phyloP scores from a whole-genome alignment of 2,113 vertebrate species.

The Vombatus ursinus region DNA sequence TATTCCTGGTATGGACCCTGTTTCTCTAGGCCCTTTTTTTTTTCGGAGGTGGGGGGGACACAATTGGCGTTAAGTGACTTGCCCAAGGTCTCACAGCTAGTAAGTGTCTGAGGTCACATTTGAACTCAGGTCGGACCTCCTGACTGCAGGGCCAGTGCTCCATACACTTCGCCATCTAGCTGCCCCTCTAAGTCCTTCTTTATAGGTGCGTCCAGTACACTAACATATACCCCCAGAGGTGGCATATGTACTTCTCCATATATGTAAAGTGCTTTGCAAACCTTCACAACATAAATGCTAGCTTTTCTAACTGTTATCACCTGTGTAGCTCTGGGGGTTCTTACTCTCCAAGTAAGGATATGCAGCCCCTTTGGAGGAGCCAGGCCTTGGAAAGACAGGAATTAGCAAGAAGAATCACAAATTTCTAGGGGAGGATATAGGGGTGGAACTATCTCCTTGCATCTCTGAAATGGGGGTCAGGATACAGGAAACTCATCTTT shows the following conservation, averaged over 20 bases:
- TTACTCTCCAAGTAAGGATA: not conserved
- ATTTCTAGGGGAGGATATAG: not conserved
- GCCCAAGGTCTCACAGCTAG: too few relatives aligned
- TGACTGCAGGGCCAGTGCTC: too few relatives aligned
- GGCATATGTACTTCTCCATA: not conserved
- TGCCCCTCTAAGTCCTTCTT: too few relatives aligned
- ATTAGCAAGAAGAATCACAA: not conserved
- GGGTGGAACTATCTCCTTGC: fast-evolving
- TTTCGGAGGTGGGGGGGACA: too few relatives aligned
- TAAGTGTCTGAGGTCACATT: too few relatives aligned
- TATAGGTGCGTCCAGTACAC: too few relatives aligned
- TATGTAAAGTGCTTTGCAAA: not conserved
- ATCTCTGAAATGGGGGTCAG: conserved; percentile 6
- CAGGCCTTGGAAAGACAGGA: not conserved
- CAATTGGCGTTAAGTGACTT: too few relatives aligned
- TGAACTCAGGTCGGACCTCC: too few relatives aligned
- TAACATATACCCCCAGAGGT: not conserved
- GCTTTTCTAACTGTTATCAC: not conserved
- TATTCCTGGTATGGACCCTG: too few relatives aligned
- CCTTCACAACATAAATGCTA: not conserved
- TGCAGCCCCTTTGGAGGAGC: not conserved
- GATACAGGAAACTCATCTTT: not conserved
- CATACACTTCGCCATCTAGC: too few relatives aligned
- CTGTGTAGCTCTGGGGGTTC: not conserved
- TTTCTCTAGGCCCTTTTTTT: too few relatives aligned